Conservation (phyloP, 2,113 vertebrate species). For the Crotalus horridus region DNA sequence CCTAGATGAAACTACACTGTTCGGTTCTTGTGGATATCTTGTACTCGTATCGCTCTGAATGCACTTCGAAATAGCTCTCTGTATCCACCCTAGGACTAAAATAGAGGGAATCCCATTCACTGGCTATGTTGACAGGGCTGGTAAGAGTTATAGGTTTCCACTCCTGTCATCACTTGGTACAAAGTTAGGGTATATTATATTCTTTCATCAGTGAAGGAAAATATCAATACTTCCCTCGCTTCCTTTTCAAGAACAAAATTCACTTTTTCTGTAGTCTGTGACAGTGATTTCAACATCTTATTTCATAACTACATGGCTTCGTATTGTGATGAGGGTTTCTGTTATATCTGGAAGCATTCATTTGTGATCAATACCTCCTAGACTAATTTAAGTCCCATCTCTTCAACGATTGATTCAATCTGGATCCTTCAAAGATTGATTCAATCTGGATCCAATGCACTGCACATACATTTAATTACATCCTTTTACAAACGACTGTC, state of each 20-base stretch:
- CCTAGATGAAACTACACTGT: neutral
- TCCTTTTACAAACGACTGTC: neutral
- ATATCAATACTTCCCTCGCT: slow-evolving; percentile 45
- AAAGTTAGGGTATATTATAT: neutral
- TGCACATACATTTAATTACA: neutral
- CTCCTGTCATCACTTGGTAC: neutral
- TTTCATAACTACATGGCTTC: slow-evolving; percentile 47
- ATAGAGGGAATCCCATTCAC: neutral
- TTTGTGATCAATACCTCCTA: neutral
- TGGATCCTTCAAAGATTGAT: neutral
- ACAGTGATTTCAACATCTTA: slow-evolving; percentile 34
- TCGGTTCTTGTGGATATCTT: neutral
- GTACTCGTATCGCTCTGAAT: neutral
- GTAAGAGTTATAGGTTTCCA: neutral
- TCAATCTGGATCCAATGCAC: neutral
- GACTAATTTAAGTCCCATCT: neutral
- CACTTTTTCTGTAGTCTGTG: slow-evolving; percentile 41
- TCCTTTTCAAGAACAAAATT: slow-evolving; percentile 50
- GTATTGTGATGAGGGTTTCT: neutral
- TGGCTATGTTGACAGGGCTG: neutral
- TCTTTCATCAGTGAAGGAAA: slow-evolving; percentile 33
- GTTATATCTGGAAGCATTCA: neutral
- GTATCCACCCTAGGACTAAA: neutral
- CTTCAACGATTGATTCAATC: neutral
- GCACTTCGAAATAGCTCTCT: neutral